Evolutionary conservation across 2,797 vertebrate species (phyloP).

Genomic region (Pristis pectinata): DNA sequence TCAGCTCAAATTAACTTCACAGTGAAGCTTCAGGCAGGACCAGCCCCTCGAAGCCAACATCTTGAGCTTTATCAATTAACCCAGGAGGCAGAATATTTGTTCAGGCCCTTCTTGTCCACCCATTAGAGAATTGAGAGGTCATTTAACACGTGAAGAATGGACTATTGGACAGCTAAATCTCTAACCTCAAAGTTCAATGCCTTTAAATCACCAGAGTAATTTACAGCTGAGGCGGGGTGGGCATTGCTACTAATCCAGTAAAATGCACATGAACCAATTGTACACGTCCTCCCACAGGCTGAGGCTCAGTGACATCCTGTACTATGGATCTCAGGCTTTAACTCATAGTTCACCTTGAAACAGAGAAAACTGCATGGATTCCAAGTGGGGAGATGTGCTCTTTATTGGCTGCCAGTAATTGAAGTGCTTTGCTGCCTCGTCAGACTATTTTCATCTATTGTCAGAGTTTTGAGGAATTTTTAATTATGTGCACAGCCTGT

Average conservation of each 20-base stretch:
- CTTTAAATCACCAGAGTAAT: not conserved
- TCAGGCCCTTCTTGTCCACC: too few species aligned
- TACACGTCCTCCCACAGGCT: not conserved
- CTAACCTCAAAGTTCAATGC: not conserved
- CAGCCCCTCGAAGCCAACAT: too few species aligned
- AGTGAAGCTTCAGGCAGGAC: too few species aligned
- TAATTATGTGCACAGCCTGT: not conserved
- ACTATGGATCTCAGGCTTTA: not conserved
- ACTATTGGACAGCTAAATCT: not conserved
- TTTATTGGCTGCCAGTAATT: not conserved
- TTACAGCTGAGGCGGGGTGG: not conserved
- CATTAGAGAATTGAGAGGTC: too few species aligned
- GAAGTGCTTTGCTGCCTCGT: not conserved
- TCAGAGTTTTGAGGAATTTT: slow-evolving; percentile 2
- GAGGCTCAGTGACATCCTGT: not conserved
- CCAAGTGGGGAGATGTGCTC: not conserved
- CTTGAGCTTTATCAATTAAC: too few species aligned
- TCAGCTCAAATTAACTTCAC: too few species aligned
- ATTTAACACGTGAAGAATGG: not conserved
- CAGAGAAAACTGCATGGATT: not conserved
- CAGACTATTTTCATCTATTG: not conserved
- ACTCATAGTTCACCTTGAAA: not conserved
- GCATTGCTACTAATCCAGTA: not conserved
- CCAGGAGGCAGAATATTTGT: too few species aligned
- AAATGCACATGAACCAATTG: not conserved